Percentiles rank a stretch among this genome's conserved stretches.
Conservation (phyloP, 2,797 vertebrate species). For the Hephaestus fuliginosus region DNA sequence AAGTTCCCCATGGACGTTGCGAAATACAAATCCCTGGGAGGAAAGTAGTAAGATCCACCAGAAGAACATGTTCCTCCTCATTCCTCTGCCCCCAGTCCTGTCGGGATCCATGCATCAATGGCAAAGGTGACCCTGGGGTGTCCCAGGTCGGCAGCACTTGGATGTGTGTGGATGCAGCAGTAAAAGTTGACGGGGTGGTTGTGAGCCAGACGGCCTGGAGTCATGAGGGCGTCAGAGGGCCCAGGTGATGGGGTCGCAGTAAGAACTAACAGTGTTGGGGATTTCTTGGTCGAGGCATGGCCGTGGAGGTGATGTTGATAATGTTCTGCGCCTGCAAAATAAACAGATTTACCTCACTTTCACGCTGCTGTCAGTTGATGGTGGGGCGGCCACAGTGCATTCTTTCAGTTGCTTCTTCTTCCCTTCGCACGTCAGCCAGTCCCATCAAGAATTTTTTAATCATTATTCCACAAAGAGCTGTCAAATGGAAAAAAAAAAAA, state of each 20-base stretch:
- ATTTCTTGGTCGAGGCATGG: conserved; percentile 60
- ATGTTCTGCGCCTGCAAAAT: not conserved
- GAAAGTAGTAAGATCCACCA: conserved; percentile 86
- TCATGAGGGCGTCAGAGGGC: conserved; percentile 75
- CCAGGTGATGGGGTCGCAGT: conserved; percentile 40
- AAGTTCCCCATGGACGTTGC: conserved; percentile 86
- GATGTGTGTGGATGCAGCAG: conserved; percentile 36
- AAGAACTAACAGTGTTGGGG: conserved; percentile 26
- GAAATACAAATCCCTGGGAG: conserved; percentile 70
- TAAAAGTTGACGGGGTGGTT: conserved; percentile 36
- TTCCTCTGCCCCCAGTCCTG: conserved; percentile 67
- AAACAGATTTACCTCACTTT: conserved; percentile 22
- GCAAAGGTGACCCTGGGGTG: conserved; percentile 59
- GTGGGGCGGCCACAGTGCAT: not conserved
- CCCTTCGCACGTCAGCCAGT: conserved; percentile 14
- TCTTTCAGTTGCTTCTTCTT: conserved; percentile 11
- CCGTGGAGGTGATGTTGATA: not conserved
- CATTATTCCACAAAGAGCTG: conserved; percentile 50
- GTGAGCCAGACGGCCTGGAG: conserved; percentile 58
- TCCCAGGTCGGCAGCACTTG: conserved; percentile 61
- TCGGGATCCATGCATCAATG: conserved; percentile 80
- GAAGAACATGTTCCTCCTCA: conserved; percentile 77
- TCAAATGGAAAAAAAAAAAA: not conserved
- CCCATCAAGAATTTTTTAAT: conserved; percentile 37
- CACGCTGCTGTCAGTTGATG: conserved; percentile 35